These are phyloP conservation scores for Rhabdomys pumilio DNA, from an alignment of 2,797 vertebrate genomes.

Conservation along the genomic window DNA sequence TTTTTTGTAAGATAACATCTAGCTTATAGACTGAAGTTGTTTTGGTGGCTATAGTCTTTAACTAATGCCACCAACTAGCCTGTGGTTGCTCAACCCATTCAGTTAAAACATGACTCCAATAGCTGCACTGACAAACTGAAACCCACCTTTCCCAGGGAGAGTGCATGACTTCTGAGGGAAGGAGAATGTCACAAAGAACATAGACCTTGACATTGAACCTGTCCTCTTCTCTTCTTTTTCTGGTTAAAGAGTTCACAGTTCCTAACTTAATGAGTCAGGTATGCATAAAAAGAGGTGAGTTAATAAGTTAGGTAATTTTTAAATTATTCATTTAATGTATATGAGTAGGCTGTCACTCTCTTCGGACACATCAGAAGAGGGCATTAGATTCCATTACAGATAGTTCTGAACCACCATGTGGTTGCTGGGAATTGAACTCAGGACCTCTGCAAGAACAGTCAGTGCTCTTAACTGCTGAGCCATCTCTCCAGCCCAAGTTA, in stretches of 20 bases:
- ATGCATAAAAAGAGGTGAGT: constrained; percentile 16
- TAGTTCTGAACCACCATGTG: too few species aligned
- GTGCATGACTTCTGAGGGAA: neutral
- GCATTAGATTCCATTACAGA: too few species aligned
- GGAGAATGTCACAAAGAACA: neutral
- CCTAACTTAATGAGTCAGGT: neutral
- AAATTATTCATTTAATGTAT: too few species aligned
- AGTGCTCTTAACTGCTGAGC: too few species aligned
- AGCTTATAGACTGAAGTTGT: constrained; percentile 42
- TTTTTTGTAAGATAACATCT: constrained; percentile 3
- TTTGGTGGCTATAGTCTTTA: constrained; percentile 28
- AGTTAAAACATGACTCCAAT: neutral
- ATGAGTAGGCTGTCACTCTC: too few species aligned
- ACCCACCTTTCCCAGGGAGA: neutral
- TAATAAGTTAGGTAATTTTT: constrained; percentile 10
- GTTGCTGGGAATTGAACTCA: too few species aligned
- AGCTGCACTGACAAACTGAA: neutral
- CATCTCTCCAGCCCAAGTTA: neutral
- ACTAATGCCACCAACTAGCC: neutral
- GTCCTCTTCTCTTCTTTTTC: neutral
- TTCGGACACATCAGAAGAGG: too few species aligned
- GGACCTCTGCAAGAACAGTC: too few species aligned
- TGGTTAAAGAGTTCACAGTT: constrained; percentile 15
- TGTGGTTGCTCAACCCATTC: neutral
- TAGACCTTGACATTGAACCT: neutral